Base-by-base conservation (phyloP, 2,113 vertebrate species). In the Thunnus thynnus region DNA sequence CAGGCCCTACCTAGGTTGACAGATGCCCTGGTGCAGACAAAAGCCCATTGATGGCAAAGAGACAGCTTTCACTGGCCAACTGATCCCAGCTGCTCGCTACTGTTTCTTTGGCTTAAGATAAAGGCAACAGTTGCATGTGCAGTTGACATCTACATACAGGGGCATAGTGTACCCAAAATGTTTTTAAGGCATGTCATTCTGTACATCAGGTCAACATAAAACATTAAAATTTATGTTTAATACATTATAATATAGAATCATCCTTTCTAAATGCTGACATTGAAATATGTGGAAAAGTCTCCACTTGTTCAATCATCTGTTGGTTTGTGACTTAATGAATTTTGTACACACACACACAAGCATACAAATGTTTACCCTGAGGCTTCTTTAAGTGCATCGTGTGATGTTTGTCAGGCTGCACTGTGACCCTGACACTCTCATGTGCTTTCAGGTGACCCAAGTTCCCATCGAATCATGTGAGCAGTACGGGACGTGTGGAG, bases 381-480 rank as follows among this genome's bases (percentile, higher is more conserved):
- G 12, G 27, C 56, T 20, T 46, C 7, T 73, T 27, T 67, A 17
- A 48, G 44, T 41, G 32, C 7, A 30, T 72, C n/a, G 41, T 71
- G 55, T 63, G 18, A 72, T 66, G 51, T 55, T 11, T 60, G 16
- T 63, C 1, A 5, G 16, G 6, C 48, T 25, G 3, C 55, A 1
- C 50, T 46, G 0, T 86, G 58, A 72, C 55, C 2, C 5, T 22
- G 48, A 70, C 0, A 50, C 3, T 18, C 18, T 54, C 1, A 3
- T 88, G 47, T 89, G 16, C 8, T 89, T 82, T 46, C 94, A 99
- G 98, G 96, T 99, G 72, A 96, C 95, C 44, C 96, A 96, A 72
- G 96, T 99, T 75, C 97, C 98, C 0, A 97, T 99, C 72, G 98
- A 99, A 90, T 96, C 97, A 0, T 99, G 98, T 3, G 97, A 98